Evolutionary conservation across 2,888 invertebrate genomes (phyloP), one percentile per base, ranked within the genome.

Genomic region (Chromoteleia sp.): DNA sequence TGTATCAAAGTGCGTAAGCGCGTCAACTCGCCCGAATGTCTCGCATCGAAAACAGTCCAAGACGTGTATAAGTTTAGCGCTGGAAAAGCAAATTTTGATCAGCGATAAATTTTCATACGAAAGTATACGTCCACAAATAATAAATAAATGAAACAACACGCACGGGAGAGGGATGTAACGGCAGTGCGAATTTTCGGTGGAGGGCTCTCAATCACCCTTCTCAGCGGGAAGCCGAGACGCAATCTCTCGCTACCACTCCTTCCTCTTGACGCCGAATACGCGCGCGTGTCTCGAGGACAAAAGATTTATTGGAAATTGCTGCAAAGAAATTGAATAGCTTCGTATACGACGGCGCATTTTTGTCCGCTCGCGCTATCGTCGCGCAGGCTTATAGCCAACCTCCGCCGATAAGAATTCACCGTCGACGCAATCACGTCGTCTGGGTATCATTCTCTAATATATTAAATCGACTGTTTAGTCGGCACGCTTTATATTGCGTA

Each of bases 271-370:
- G 82, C 77, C 81, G 73, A 77, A 78, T 78, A 81, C 84, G 84
- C 84, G 70, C 85, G 86, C 85, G 88, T 87, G 87, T 88, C 88
- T 87, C 86, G 88, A 86, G 86, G 85, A 86, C 87, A 86, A 88
- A 87, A 88, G 89, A 89, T 89, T 89, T 89, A 89, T 89, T 89
- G 87, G 87, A 86, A 89, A 89, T 89, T 88, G 87, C 89, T 85
- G 87, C 86, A 87, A 88, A 87, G 88, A 87, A 89, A 89, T 87
- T 86, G 87, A 87, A 87, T 85, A 85, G 87, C 80, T 77, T 73
- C 83, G 82, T 76, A 78, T 78, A 78, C 82, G 82, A 45, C 74
- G 61, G 82, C 68, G 63, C 82, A 81, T 77, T 77, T 81, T 81
- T 81, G 77, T 73, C 77, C 74, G 68, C 73, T 73, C 74, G 73